Evolutionary conservation across 2,113 vertebrate genomes (phyloP).

Genomic region (Galbula dea): DNA sequence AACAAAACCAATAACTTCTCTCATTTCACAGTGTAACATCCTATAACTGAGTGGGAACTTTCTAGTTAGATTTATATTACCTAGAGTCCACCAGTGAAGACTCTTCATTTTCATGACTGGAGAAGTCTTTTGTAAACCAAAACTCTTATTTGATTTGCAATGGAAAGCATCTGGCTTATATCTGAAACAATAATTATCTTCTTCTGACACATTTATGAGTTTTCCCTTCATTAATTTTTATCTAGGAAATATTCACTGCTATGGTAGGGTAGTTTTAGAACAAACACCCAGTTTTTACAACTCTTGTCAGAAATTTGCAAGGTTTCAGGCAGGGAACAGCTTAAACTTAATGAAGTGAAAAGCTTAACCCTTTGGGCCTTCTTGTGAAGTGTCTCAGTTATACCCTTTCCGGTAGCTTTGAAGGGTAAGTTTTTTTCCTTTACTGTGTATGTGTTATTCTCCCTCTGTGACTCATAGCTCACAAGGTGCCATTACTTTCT

Average conservation of each 20-base stretch:
- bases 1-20: neutral
- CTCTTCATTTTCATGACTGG: neutral
- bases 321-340: slow-evolving; percentile 53
- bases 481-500: neutral
- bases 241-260: slow-evolving; percentile 63
- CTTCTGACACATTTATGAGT: slow-evolving; percentile 70
- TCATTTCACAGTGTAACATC: neutral
- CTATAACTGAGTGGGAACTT: neutral
- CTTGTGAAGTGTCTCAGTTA: neutral
- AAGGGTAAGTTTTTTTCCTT: slow-evolving; percentile 26
- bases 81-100: neutral
- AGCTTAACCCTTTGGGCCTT: slow-evolving; percentile 51
- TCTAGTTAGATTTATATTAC: neutral
- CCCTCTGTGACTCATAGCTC: neutral
- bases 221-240: slow-evolving; percentile 75
- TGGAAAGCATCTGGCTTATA: slow-evolving; percentile 62
- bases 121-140: slow-evolving; percentile 8
- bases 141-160: slow-evolving; percentile 37
- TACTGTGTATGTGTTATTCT: neutral
- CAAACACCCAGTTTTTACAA: slow-evolving; percentile 74
- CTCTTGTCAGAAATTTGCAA: slow-evolving; percentile 61
- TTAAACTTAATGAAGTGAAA: slow-evolving; percentile 57
- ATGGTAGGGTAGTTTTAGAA: slow-evolving; percentile 67
- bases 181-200: slow-evolving; percentile 69
- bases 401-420: slow-evolving; percentile 29